Evolutionary conservation across 2,113 vertebrate genomes (phyloP).

Genomic region (Mormoops blainvillei): DNA sequence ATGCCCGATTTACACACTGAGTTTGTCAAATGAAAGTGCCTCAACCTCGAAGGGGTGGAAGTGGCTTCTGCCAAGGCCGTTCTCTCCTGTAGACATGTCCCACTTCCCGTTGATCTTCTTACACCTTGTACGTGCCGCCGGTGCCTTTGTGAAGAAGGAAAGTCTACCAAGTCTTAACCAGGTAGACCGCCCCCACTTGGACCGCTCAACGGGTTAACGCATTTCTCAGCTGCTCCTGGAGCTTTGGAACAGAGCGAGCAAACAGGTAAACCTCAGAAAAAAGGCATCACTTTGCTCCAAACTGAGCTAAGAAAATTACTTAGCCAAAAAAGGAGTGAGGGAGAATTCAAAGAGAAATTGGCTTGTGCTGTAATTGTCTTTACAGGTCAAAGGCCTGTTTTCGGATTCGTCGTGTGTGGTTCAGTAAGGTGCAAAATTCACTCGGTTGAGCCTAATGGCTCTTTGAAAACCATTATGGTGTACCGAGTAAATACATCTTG

Average conservation of each 20-base stretch:
- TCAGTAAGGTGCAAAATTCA: constrained; percentile 70
- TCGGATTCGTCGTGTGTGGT: constrained; percentile 55
- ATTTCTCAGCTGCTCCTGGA: not conserved
- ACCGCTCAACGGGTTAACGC: not conserved
- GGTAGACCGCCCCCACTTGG: not conserved
- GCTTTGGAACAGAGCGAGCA: not conserved
- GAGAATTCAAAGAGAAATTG: constrained; percentile 65
- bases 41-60: not conserved
- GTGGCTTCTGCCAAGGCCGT: not conserved
- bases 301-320: constrained; percentile 73
- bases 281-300: constrained; percentile 58
- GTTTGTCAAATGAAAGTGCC: not conserved
- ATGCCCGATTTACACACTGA: not conserved
- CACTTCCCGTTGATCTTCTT: not conserved
- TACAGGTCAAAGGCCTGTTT: constrained; percentile 75
- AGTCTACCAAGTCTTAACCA: not conserved
- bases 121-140: not conserved
- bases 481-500: constrained; percentile 80
- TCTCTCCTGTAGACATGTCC: not conserved
- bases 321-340: constrained; percentile 56
- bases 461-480: constrained; percentile 80
- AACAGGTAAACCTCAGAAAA: constrained; percentile 25
- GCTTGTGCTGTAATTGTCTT: constrained; percentile 40
- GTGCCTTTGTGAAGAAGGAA: not conserved
- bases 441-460: constrained; percentile 74